Evolutionary conservation across 1,140 invertebrate species (phyloP), one percentile per base, ranked within the genome.

Genomic region (Marisa cornuarietis): DNA sequence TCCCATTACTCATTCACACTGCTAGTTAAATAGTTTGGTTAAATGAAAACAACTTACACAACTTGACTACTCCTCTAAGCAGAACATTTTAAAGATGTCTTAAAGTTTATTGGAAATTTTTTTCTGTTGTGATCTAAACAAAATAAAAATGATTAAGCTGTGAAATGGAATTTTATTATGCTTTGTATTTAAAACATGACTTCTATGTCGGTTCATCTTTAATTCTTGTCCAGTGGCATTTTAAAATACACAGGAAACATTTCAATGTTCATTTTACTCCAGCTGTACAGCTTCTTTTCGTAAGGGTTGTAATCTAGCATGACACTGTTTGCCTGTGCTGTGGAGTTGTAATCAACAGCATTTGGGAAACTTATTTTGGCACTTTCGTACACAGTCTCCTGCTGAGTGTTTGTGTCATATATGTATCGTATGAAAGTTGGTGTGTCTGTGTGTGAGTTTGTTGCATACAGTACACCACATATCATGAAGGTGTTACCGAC

Each of bases 401-500:
- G 82, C 14, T 75, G 84, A 14, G 75, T 87, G 20, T 85, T 83
- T 20, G 88, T 90, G 79, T 89, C 84, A 79, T 84, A 90, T 1
- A 81, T 77, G 63, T 88, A 90, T 31, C 83, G 84, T 42, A 90
- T 83, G 76, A 79, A 88, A 14, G 86, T 87, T 3, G 87, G 87
- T 24, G 82, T 81, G 58, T 87, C 84, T 31, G 83, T 78, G 75
- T 82, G 85, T 3, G 88, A 86, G 68, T 88, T 82, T 14, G 83
- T 84, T 49, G 84, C 86, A 68, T 90, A 90, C n/a, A 90, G 71
- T 7, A 87, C 76, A 6, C 87, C 88, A 81, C 88, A 90, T 20
- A 88, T 85, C 82, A 90, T 87, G 79, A 90, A 90, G 1, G 85
- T 81, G 75, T 90, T 88, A 14, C 87, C 85, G 0, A 88, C 84